Base-by-base conservation (phyloP, 2,888 invertebrate species). In the Neoscelio sp. region DNA sequence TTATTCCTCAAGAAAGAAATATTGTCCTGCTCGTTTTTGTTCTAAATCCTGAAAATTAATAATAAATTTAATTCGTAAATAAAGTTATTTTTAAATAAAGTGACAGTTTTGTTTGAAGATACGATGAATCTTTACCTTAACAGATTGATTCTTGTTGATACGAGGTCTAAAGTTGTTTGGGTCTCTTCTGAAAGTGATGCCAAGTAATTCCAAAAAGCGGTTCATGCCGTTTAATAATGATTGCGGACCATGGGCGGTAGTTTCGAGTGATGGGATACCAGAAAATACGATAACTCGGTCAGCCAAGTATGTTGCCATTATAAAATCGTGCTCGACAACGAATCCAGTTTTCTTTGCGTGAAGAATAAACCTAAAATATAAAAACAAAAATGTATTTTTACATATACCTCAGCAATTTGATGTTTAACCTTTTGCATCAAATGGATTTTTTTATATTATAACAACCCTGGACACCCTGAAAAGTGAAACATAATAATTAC, bases 291-390 rank as follows among this genome's bases (percentile, higher is more conserved):
- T 98, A 1, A 99, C 99, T 40, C 99, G 94, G 91, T 99, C 99
- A 0, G 99, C 98, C 80, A 98, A 93, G 91, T 99, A 99, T 0
- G 99, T 99, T 10, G 99, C 99, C 99, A 99, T 99, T 83, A 99
- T 99, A 91, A 99, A 99, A 80, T 80, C 80, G 95, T 99, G 99
- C 94, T 99, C 99, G 0, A 99, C 99, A 10, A 99, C 96, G 90
- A 99, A 99, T 7, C 99, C 99, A 4, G 99, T 99, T 91, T 99
- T 98, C 92, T 99, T 99, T 0, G 99, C 98, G 88, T 99, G 99
- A 40, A 99, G 93, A 90, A 99, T 99, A 90, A 99, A 99, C 87
- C 95, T 95, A 90, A 17, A 90, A 88, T 73, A 64, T 8, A 4
- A 4, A 4, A 23, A 3, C 3, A 4, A 6, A 23, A 23, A 23